Evolutionary conservation across 2,113 vertebrate species (phyloP).

Genomic region (Albula glossodonta): DNA sequence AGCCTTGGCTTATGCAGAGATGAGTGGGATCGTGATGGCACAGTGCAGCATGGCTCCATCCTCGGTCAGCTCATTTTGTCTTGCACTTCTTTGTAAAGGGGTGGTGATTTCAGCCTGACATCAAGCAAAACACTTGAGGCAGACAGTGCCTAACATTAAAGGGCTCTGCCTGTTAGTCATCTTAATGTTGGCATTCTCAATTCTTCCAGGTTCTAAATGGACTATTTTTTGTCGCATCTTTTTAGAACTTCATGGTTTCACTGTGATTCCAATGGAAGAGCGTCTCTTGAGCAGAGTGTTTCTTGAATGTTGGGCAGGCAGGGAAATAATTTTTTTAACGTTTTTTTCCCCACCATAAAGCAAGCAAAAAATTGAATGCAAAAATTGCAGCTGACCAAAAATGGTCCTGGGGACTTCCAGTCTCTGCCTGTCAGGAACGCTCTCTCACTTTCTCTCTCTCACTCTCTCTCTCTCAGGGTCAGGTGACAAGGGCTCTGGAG

Average conservation of each 20-base stretch:
- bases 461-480: slow-evolving; percentile 72
- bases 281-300: no score
- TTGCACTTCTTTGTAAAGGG: not conserved
- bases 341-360: not conserved
- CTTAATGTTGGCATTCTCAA: not conserved
- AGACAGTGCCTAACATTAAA: not conserved
- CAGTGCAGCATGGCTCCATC: not conserved
- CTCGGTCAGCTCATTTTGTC: not conserved
- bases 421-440: not conserved
- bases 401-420: slow-evolving; percentile 36
- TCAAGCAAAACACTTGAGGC: not conserved
- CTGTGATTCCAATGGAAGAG: not conserved
- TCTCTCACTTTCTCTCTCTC: not conserved
- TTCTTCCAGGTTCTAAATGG: not conserved
- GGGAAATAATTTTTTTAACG: no score
- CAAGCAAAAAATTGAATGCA: not conserved
- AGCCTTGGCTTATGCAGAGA: not conserved
- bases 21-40: not conserved
- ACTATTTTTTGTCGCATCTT: not conserved
- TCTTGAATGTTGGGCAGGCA: no score
- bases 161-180: not conserved
- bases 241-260: not conserved
- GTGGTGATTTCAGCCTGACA: not conserved
- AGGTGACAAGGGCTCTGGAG: slow-evolving; percentile 91
- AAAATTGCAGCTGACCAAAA: not conserved